Evolutionary conservation across 2,888 invertebrate genomes (phyloP).

Genomic region (Caenorhabditis afra): DNA sequence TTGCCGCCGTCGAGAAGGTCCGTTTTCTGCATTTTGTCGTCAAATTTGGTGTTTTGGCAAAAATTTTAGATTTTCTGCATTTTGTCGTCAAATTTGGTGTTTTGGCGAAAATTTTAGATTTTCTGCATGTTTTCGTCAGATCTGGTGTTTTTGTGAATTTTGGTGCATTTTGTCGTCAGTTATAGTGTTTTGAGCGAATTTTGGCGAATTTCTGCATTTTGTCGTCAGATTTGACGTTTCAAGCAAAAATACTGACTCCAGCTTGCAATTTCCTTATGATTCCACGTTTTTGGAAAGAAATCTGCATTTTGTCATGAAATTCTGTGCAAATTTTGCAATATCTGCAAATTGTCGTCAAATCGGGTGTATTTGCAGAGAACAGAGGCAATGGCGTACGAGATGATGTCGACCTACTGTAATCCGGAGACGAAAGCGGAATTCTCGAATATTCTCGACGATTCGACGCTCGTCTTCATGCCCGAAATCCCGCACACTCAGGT

Average conservation of each 20-base stretch:
- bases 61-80: too few relatives aligned
- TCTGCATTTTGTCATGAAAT: too few relatives aligned
- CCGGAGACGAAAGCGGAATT: slow-evolving; percentile 43
- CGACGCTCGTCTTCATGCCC: slow-evolving; percentile 75
- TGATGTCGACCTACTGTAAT: slow-evolving; percentile 67
- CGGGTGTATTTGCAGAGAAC: slow-evolving; percentile 71
- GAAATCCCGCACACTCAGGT: slow-evolving; percentile 79
- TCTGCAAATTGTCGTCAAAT: background rate
- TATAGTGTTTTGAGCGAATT: too few relatives aligned
- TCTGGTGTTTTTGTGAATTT: background rate
- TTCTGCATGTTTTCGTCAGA: background rate
- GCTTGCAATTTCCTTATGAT: too few relatives aligned
- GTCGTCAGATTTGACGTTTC: too few relatives aligned
- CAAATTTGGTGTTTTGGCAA: background rate
- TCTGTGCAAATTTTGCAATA: background rate
- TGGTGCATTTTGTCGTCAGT: too few relatives aligned
- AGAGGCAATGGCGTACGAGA: slow-evolving; percentile 76
- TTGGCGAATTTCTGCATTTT: too few relatives aligned
- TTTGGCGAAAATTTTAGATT: background rate
- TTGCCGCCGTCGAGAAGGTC: slow-evolving; percentile 76
- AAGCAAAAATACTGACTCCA: too few relatives aligned
- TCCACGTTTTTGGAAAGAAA: too few relatives aligned
- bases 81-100: too few relatives aligned
- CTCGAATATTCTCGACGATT: slow-evolving; percentile 57
- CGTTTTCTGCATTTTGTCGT: background rate